phyloP scores from a whole-genome alignment of 2,888 invertebrate species.

The Cataglyphis altisquamis region DNA sequence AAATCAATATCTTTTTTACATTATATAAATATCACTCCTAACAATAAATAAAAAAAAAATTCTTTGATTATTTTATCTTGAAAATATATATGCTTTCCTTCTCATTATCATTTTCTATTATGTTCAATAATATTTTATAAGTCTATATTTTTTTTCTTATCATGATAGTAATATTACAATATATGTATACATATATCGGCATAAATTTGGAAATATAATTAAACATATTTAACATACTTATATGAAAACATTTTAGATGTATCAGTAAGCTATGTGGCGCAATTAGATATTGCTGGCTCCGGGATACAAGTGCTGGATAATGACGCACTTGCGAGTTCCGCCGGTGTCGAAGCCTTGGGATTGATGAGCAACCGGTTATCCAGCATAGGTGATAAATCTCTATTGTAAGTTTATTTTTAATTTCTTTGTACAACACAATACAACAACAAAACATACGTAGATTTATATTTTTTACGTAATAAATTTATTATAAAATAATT shows the following conservation, averaged over 20 bases:
- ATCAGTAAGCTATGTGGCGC: slow-evolving; percentile 92
- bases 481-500: background rate
- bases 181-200: background rate
- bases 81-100: background rate
- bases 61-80: background rate
- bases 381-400: slow-evolving; percentile 92
- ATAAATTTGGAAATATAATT: slow-evolving; percentile 12
- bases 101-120: background rate
- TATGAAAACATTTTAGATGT: slow-evolving; percentile 88
- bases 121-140: background rate
- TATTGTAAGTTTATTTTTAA: slow-evolving; percentile 89
- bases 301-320: slow-evolving; percentile 93
- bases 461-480: background rate
- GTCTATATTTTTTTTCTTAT: background rate
- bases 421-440: background rate
- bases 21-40: background rate
- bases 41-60: no score
- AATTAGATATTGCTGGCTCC: slow-evolving; percentile 94
- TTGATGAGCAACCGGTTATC: slow-evolving; percentile 94
- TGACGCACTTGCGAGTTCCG: slow-evolving; percentile 89
- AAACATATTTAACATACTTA: background rate
- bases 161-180: background rate
- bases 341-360: slow-evolving; percentile 92
- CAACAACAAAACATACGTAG: background rate
- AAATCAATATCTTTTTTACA: background rate